These are phyloP conservation scores for Agrilus planipennis DNA, from an alignment of 1,140 invertebrate genomes.

Conservation along the genomic window DNA sequence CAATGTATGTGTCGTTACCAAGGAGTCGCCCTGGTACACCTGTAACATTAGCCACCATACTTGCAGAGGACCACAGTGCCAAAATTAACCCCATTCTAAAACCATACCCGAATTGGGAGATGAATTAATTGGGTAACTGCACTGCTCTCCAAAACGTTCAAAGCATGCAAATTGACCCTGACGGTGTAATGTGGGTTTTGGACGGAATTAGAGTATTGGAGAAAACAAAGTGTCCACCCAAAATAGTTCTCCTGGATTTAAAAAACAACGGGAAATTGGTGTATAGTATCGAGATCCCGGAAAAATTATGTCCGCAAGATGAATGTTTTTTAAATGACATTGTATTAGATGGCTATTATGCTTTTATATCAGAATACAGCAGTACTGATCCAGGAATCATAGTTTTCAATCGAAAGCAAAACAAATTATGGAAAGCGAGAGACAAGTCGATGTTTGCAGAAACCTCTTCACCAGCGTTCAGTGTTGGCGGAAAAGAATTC, in stretches of 20 bases:
- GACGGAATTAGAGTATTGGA: constrained; percentile 46
- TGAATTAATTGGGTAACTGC: constrained; percentile 49
- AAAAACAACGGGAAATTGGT: constrained; percentile 43
- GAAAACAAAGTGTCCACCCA: constrained; percentile 42
- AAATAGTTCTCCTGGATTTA: constrained; percentile 53
- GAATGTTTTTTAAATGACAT: constrained; percentile 51
- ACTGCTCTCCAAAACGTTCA: constrained; percentile 53
- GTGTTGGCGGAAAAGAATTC: constrained; percentile 40
- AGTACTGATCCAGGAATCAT: constrained; percentile 52
- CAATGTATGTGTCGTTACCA: constrained; percentile 34
- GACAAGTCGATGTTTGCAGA: constrained; percentile 50
- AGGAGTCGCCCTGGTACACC: constrained; percentile 33
- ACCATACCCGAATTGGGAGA: constrained; percentile 54
- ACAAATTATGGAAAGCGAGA: constrained; percentile 53
- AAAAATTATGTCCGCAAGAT: constrained; percentile 36
- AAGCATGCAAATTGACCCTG: constrained; percentile 53
- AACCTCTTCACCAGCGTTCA: constrained; percentile 39
- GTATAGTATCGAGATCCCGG: constrained; percentile 42
- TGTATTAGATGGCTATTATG: constrained; percentile 52
- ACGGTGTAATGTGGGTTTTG: constrained; percentile 57
- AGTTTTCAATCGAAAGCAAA: constrained; percentile 46
- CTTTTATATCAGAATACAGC: constrained; percentile 57
- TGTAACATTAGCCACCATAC: constrained; percentile 29
- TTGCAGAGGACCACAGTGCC: neutral
- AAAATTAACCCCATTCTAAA: constrained; percentile 39